Evolutionary conservation across 2,113 vertebrate genomes (phyloP).

Genomic region (Patagioenas fasciata): DNA sequence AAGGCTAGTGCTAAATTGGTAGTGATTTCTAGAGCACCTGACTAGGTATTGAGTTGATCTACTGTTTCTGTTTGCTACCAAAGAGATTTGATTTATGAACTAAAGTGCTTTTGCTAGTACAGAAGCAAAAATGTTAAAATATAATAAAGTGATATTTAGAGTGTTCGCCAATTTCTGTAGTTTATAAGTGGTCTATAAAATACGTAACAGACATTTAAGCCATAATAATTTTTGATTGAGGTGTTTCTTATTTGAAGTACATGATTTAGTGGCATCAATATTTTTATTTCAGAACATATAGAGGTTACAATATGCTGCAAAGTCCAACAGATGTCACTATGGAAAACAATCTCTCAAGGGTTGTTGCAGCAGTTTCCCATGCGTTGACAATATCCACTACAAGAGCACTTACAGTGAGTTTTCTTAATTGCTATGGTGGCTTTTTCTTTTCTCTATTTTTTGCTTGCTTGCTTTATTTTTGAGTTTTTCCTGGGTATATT

Average conservation of each 20-base stretch:
- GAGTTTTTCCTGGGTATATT: not conserved
- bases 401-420: conserved; percentile 87
- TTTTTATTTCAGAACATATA: conserved; percentile 82
- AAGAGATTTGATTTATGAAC: not conserved
- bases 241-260: not conserved
- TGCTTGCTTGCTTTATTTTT: not conserved
- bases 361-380: conserved; percentile 87
- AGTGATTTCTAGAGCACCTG: not conserved
- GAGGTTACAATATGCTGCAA: conserved; percentile 88
- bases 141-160: not conserved
- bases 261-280: not conserved
- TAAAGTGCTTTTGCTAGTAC: not conserved
- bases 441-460: not conserved
- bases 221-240: not conserved
- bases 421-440: not conserved
- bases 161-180: not conserved
- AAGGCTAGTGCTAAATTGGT: not conserved
- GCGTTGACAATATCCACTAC: conserved; percentile 90
- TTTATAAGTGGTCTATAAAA: not conserved
- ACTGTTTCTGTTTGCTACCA: not conserved
- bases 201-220: not conserved
- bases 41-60: not conserved
- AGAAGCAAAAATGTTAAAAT: not conserved
- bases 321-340: conserved; percentile 86
- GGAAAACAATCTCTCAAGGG: conserved; percentile 94